Evolutionary conservation across 1,140 invertebrate species (phyloP), one percentile per base, ranked within the genome.

Genomic region (Cataglyphis hispanica): DNA sequence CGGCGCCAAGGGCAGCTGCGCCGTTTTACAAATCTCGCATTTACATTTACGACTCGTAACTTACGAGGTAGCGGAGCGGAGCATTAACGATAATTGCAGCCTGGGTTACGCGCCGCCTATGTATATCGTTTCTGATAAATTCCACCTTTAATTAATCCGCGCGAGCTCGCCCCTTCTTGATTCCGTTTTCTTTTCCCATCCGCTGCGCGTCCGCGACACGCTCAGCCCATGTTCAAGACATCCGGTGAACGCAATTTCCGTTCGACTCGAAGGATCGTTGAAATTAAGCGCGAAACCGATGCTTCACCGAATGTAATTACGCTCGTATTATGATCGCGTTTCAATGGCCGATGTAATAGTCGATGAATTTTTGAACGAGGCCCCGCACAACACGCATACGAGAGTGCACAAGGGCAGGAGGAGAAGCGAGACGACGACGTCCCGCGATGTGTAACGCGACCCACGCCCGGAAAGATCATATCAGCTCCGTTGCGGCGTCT

Each of bases 41-140:
- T 89, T 89, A 89, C 88, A 89, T 89, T 90, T 89, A 89, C 89
- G 85, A 89, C 85, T 84, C 74, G 87, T 86, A 87, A 89, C 75
- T 90, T 90, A 90, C 85, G 74, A 90, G 63, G 40, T 80, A 40
- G 72, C 67, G 60, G 74, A 89, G 74, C 67, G 34, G 72, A 89
- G 76, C 81, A 87, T 89, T 89, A 89, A 89, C 88, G 87, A 89
- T 89, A 89, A 89, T 89, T 89, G 88, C 88, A 83, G 27, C 85
- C 75, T 69, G 72, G 72, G 63, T 75, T 63, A 72, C 85, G 76
- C 60, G 76, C 58, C 22, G 66, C 58, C 58, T 37, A 61, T 46
- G 70, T 88, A 67, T 86, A 88, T 86, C 77, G 88, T 72, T 86
- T 88, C 77, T 86, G 87, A 89, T 89, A 84, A 89, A 89, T 89